Percentiles rank a stretch among this genome's conserved stretches.
phyloP scores from a whole-genome alignment of 2,113 vertebrate species.

The Pyxicephalus adspersus region DNA sequence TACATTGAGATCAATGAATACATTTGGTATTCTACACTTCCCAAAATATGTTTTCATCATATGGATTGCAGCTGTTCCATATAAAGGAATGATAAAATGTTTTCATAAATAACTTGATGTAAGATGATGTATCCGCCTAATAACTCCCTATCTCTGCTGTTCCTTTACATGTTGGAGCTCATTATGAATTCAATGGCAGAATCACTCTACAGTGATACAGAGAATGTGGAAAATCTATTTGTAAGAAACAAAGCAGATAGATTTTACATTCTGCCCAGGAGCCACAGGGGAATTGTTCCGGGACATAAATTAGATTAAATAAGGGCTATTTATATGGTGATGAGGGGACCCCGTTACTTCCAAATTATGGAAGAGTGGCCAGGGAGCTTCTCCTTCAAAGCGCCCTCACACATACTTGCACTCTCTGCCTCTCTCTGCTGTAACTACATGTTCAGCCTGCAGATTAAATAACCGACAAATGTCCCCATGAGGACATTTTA shows the following conservation, averaged over 20 bases:
- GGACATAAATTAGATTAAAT: slow-evolving; percentile 57
- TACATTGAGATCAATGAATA: too few relatives aligned
- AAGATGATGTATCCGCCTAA: slow-evolving; percentile 10
- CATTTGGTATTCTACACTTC: too few relatives aligned
- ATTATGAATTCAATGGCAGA: slow-evolving; percentile 35
- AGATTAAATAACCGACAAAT: slow-evolving; percentile 55
- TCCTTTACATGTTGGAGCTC: slow-evolving; percentile 24
- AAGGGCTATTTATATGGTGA: slow-evolving; percentile 56
- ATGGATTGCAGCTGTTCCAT: too few relatives aligned
- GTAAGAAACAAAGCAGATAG: slow-evolving; percentile 43
- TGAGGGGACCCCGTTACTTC: slow-evolving; percentile 48
- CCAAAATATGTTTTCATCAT: too few relatives aligned
- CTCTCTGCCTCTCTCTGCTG: slow-evolving; percentile 19
- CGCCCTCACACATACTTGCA: slow-evolving; percentile 21
- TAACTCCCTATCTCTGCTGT: slow-evolving; percentile 6
- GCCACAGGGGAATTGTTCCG: slow-evolving; percentile 44
- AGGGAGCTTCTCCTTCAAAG: slow-evolving; percentile 40
- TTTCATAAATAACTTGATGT: background rate
- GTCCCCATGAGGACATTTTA: slow-evolving; percentile 46
- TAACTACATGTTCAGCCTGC: slow-evolving; percentile 54
- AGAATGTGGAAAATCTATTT: slow-evolving; percentile 45
- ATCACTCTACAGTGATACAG: background rate
- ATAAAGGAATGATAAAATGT: background rate
- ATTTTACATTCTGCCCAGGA: slow-evolving; percentile 39
- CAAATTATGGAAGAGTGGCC: slow-evolving; percentile 41